Evolutionary conservation across 2,113 vertebrate genomes (phyloP), one percentile per base, ranked within the genome.

Genomic region (Lonchura striata): DNA sequence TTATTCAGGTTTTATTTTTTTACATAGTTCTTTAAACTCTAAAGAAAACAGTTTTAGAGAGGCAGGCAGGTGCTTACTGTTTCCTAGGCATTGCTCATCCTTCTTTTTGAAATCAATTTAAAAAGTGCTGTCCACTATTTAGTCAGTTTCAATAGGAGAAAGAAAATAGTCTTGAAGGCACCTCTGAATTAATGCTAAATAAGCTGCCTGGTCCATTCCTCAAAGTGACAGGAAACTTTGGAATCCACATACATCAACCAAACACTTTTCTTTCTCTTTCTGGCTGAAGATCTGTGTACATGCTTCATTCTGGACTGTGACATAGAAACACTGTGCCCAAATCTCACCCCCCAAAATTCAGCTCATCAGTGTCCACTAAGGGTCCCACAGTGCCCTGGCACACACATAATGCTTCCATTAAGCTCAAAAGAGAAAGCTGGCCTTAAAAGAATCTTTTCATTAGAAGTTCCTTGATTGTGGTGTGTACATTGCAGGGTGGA

Each of bases 151-250:
- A 22, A 17, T 17, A 71, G 47, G 23, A 91, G 31, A 88, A 76
- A 65, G 49, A 92, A 96, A 95, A 91, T 33, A 72, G 94, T 83
- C 85, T 91, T 82, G 81, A 96, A 94, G 63, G 39, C 39, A 76
- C 13, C 41, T 81, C 60, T 90, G 90, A 91, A 84, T 92, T 77
- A 93, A 93, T 77, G 69, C 57, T 88, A 94, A 79, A 24, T 68
- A 85, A 79, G 42, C 78, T 94, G 54, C 66, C 75, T 61, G 10
- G 49, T 53, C 57, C n/a, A 78, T 72, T 85, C 47, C 42, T 95
- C 60, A 88, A 86, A 82, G 63, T 69, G 85, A 80, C 79, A 94
- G 85, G 24, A 85, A 78, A 68, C 39, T 92, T 70, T 81, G 72
- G 72, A 94, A 61, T 59, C 31, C 70, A 75, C 37, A 44, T 87